Evolutionary conservation across 2,888 invertebrate species (phyloP), one percentile per base, ranked within the genome.

Genomic region (Eustalomyia histrio): DNA sequence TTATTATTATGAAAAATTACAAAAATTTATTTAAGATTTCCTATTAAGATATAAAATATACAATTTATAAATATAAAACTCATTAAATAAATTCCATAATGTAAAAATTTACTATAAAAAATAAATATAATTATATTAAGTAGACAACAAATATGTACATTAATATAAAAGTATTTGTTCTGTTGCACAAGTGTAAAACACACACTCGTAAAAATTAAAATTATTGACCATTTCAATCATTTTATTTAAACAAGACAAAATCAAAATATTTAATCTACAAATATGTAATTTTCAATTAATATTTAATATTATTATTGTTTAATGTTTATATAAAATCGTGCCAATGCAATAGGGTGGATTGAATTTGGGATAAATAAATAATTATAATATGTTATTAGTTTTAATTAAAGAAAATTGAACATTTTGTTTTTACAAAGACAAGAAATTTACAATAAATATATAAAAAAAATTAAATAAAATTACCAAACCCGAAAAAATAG

Each of bases 281-380:
- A 52, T 79, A n/a, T 73, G 50, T 21, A 63, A 74, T 63, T 74
- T 79, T 74, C 57, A 68, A 68, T 64, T 72, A 79, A 43, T 29
- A 74, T 50, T 68, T 33, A 58, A 64, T 79, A 69, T 74, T 43
- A 58, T 52, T 63, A 6, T 47, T 12, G 18, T 39, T 39, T 18
- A 35, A 29, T 60, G 35, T 39, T n/a, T 39, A 39, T 39, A 39
- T 39, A 39, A 39, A 39, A 12, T 12, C 39, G n/a, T n/a, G n/a
- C n/a, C n/a, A n/a, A 39, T 8, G 10, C 14, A 39, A 4, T 6
- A 29, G 29, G 29, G 29, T 29, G 29, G 29, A 29, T 29, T 7
- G 29, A 29, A 21, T 21, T 21, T 21, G 29, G 29, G n/a, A n/a
- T n/a, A n/a, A n/a, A n/a, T n/a, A n/a, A n/a, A n/a, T n/a, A n/a